phyloP scores from a whole-genome alignment of 2,797 vertebrate species.

The Hemitrygon akajei region DNA sequence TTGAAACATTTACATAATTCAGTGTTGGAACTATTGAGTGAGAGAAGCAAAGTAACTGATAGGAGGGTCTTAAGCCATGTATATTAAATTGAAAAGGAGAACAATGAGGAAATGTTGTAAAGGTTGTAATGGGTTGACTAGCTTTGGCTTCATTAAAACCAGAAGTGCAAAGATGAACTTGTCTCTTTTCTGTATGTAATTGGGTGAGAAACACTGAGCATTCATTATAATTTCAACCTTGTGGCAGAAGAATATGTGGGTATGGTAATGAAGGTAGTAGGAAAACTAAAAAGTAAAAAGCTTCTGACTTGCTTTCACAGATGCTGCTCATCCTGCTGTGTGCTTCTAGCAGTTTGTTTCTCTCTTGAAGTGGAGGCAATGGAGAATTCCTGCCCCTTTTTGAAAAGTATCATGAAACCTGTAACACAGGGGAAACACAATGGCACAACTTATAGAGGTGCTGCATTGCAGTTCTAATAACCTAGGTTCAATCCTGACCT shows the following conservation, averaged over 20 bases:
- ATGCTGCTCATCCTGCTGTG: too few species aligned
- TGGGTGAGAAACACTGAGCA: background rate
- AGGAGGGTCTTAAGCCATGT: background rate
- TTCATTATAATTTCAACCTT: slow-evolving; percentile 4
- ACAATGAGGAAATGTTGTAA: background rate
- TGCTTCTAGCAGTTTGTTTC: too few species aligned
- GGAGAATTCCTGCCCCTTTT: background rate
- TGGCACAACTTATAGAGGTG: too few species aligned
- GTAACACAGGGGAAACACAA: background rate
- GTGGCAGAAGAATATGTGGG: background rate
- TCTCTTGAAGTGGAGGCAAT: background rate
- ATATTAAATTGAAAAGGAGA: background rate
- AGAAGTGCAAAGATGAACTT: background rate
- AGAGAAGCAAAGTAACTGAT: background rate
- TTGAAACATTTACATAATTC: background rate
- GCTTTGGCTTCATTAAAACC: background rate
- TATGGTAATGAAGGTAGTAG: background rate
- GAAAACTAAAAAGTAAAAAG: background rate
- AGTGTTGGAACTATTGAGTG: background rate
- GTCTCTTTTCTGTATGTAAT: background rate
- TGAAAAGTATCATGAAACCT: background rate
- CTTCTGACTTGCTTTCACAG: too few species aligned
- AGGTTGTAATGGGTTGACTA: background rate
- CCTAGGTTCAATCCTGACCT: too few species aligned
- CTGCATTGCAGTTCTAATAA: too few species aligned